Evolutionary conservation across 2,888 invertebrate genomes (phyloP), one percentile per base, ranked within the genome.

Genomic region (Cosmorhoe ocellata): DNA sequence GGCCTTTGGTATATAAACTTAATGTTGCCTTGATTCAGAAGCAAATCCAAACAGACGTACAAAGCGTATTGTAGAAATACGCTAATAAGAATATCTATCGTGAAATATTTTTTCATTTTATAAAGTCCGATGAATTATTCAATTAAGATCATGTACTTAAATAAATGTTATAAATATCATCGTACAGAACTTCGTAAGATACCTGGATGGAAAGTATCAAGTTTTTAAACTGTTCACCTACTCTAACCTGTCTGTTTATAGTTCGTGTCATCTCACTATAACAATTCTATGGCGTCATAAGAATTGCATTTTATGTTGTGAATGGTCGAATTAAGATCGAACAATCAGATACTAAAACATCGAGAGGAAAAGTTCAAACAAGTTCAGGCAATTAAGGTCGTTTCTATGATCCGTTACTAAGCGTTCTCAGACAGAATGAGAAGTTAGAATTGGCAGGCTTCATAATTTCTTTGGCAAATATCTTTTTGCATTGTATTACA

Each of bases 311-410:
- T 50, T 43, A 43, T 38, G 38, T 43, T 38, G 38, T 14, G 43
- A 43, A 43, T 26, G n/a, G 7, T 33, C 38, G 32, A 49, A 49
- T 38, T 38, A 28, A 45, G 30, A 43, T 34, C 27, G 48, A 48
- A 53, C 48, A 52, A 52, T 52, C 43, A 36, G 44, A 44, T 28
- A 43, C 34, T 53, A 44, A 53, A 48, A 44, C 39, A 37, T 22
- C 32, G 24, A 44, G 26, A 47, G 12, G 39, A 48, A 48, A 48
- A 48, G 32, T 46, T 51, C 32, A 46, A 28, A 27, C 42, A 37
- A 42, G 37, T 49, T 42, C 43, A 43, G 27, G 11, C 28, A 48
- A 47, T 41, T 30, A 31, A 42, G 31, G 41, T 36, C 36, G 41
- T 41, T 31, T 26, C 26, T 42, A 30, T 46, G 48, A 48, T 42